Evolutionary conservation across 2,888 invertebrate genomes (phyloP).

Genomic region (Drosophila quasianomalipes): DNA sequence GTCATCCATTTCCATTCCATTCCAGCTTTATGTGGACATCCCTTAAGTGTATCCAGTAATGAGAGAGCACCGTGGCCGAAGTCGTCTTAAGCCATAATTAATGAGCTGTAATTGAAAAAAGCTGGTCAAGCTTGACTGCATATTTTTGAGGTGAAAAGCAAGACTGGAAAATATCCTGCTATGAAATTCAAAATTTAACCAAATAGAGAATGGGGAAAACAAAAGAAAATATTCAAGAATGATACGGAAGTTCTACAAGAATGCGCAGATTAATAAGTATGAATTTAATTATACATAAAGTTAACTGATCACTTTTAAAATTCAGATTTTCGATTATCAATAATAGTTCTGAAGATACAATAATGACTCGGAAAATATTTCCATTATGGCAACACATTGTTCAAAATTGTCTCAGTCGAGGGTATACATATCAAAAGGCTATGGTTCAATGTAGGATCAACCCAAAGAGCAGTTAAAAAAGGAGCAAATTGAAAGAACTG

Average conservation of each 20-base stretch:
- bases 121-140: constrained; percentile 28
- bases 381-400: neutral
- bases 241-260: neutral
- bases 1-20: constrained; percentile 9
- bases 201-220: neutral
- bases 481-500: constrained; percentile 43
- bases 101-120: constrained; percentile 58
- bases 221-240: neutral
- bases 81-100: constrained; percentile 42
- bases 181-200: neutral
- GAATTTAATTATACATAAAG: neutral
- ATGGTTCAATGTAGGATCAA: neutral
- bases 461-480: constrained; percentile 16
- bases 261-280: neutral
- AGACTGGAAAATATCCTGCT: constrained; percentile 6
- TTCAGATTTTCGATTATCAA: neutral
- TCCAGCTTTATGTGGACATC: constrained; percentile 42
- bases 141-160: neutral
- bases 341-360: neutral
- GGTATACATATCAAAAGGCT: constrained; percentile 1
- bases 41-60: constrained; percentile 53
- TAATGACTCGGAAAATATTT: neutral
- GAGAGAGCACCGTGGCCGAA: constrained; percentile 18
- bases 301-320: neutral
- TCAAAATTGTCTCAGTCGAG: constrained; percentile 11